Base-by-base conservation (phyloP, 2,113 vertebrate genomes). In the Antigone vipio region DNA sequence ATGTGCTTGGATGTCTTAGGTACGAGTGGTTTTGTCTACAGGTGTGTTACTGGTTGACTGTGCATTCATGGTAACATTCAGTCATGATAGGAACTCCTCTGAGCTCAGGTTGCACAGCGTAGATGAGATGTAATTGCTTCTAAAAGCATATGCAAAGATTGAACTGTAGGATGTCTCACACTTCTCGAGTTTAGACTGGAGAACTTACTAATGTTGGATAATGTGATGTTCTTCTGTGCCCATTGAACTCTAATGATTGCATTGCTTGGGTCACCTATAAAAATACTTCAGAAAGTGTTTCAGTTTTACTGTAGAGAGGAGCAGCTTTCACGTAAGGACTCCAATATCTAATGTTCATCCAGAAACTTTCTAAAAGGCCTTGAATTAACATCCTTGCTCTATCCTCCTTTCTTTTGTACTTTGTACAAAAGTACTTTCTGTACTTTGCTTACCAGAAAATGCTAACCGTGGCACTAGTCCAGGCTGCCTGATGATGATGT, bases 191-290 rank as follows among this genome's bases (percentile, higher is more conserved):
- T 69, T 14, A 69, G 59, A 58, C 53, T 58, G 42, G 20, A 77
- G 58, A 30, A 22, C 42, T 85, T 11, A 32, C 30, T 42, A 2
- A 5, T 5, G 30, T 22, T 64, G 23, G 24, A 6, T 80, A 24
- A 44, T 0, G 1, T 19, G 42, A 22, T 0, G 5, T 66, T 89
- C 35, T 24, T 85, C 11, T 0, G 18, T 75, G 66, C 64, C 47
- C n/a, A 7, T 90, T 50, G 27, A 45, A 26, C 85, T 71, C 11
- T 20, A 11, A 67, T 12, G 27, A 3, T 40, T 63, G 40, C 18
- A 27, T 27, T 26, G 35, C 32, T 75, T 38, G 45, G 30, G 15
- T 87, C 60, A 15, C 49, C 52, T 66, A 44, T 63, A 73, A 68
- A 67, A 78, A 35, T 8, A 6, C 23, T 75, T 22, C 26, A 53